A percentile compares a stretch with the other conserved stretches of the same genome.
These are phyloP conservation scores for Sciurus vulgaris DNA, from an alignment of 2,797 vertebrate genomes.

Conservation along the genomic window DNA sequence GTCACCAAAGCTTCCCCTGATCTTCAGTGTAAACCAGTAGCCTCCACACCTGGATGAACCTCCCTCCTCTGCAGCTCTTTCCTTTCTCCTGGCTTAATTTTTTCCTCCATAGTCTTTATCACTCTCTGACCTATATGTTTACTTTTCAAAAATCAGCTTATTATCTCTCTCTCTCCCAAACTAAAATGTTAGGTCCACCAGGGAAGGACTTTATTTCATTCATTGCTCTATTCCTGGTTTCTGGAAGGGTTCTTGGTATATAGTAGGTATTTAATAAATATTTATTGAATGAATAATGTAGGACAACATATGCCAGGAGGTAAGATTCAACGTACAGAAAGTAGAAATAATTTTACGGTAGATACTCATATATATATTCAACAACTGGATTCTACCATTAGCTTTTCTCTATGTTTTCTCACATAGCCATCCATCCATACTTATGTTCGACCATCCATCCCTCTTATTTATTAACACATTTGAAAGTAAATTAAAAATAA, in stretches of 20 bases:
- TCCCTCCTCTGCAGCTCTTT: background rate
- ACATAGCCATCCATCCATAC: background rate
- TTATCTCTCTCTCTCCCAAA: background rate
- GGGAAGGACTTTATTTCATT: background rate
- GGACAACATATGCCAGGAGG: background rate
- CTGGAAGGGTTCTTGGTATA: background rate
- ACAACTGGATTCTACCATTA: background rate
- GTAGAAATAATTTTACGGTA: background rate
- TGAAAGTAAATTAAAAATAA: background rate
- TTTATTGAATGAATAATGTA: background rate
- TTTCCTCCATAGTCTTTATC: background rate
- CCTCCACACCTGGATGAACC: background rate
- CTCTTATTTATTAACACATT: background rate
- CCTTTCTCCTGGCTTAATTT: background rate
- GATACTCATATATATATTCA: background rate
- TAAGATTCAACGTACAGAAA: background rate
- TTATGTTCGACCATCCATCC: background rate
- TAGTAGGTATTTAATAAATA: background rate
- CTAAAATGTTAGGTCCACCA: background rate
- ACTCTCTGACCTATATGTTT: background rate
- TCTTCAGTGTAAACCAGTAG: background rate
- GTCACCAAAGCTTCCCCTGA: background rate
- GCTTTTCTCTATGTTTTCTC: background rate
- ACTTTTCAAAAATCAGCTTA: background rate
- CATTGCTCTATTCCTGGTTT: background rate